Base-by-base conservation (phyloP, 2,113 vertebrate species). In the Chaenocephalus aceratus region DNA sequence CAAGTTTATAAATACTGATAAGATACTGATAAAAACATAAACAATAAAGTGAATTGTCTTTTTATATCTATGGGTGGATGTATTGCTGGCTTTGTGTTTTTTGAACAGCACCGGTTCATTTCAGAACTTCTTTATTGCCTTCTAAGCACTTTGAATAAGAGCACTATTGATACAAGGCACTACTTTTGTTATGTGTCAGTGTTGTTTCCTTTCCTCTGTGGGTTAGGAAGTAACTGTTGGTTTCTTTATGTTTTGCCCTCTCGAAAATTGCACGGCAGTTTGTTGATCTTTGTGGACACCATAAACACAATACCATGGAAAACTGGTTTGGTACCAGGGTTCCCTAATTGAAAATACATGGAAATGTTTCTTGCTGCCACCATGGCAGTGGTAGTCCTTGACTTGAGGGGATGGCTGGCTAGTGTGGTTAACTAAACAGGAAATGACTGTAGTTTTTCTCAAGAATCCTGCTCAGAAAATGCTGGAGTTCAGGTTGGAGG, bases 251-350 rank as follows among this genome's bases (percentile, higher is more conserved):
- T 86, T 91, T 88, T 88, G 68, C 72, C 77, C 60, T 66, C 67
- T 83, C 66, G 61, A 14, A 59, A 76, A 45, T 75, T 77, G 63
- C 65, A 80, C 1, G 14, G 57, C 63, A 82, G 76, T 53, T 61
- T 73, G 62, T 78, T 84, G 79, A 86, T 88, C 30, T 80, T 52
- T 91, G 89, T 92, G 77, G 90, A 92, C 82, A 90, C 77, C 36
- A 53, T 79, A 85, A 89, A 89, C 77, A 87, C 5, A 30, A 41
- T 70, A 59, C 72, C 67, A 67, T 0, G 69, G 68, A 69, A 63
- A 89, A 92, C 90, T 79, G 74, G 84, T 93, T 90, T 89, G 45
- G 61, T 73, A 82, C 68, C 67, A 64, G 34, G 79, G 53, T 16
- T 30, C 61, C 54, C 18, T 56, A 73, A 83, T 77, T 83, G 54